Evolutionary conservation across 2,888 invertebrate species (phyloP), one percentile per base, ranked within the genome.

Genomic region (Cephus pygmeus): DNA sequence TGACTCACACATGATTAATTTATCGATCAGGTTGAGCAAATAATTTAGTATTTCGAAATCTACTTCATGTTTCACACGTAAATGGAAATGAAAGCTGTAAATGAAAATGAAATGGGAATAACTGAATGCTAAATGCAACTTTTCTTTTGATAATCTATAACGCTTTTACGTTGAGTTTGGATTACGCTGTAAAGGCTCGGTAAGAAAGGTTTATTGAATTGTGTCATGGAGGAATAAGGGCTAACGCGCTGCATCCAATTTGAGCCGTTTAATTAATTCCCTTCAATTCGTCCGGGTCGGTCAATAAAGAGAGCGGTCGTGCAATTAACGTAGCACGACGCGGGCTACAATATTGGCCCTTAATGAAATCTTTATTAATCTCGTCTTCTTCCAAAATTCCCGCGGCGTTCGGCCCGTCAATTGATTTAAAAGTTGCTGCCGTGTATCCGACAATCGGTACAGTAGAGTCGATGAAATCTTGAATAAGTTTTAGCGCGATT

Each of bases 181-280:
- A 56, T 56, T 56, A 23, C 56, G 56, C 23, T 6, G 56, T 23
- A 9, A 56, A 71, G 71, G 71, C 11, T 33, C 9, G 31, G 71
- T 33, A 79, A 76, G 77, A 82, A 83, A 83, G 79, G 85, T 86
- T 91, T 90, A 91, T 91, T 90, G 90, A 91, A 91, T 90, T 90
- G 91, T 90, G 91, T 90, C 90, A 89, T 90, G 88, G 86, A 85
- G 86, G 88, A 89, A 89, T 88, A 87, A 90, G 88, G 88, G 89
- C 87, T 87, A 88, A 89, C 89, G 85, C 87, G 88, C 87, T 90
- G 91, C 90, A 91, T 91, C 88, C 89, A 91, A 91, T 90, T 91
- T 91, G 87, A 88, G 85, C 85, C 84, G 88, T 85, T 91, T 90
- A 91, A 91, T 91, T 91, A 90, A 91, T 91, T 91, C 89, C 85